A percentile compares a stretch with the other conserved stretches of the same genome.
Evolutionary conservation across 2,888 invertebrate genomes (phyloP).

Genomic region (Macropis europaea): DNA sequence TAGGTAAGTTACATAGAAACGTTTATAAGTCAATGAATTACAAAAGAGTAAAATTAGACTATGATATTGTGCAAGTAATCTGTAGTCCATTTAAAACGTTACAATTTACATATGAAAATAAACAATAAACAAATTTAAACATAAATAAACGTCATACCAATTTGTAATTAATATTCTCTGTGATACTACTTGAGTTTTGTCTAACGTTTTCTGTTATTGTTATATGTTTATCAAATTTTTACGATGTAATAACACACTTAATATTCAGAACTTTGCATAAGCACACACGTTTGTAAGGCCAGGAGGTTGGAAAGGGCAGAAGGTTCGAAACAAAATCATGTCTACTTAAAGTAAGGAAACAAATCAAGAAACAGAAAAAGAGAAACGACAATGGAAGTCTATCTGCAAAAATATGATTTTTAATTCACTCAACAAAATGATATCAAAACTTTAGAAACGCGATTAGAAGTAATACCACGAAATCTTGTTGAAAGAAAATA

Average conservation of each 20-base stretch:
- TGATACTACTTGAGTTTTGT: neutral
- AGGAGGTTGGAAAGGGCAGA: slow-evolving; percentile 15
- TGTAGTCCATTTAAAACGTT: neutral
- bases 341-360: slow-evolving; percentile 1
- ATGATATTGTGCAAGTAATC: neutral
- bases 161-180: neutral
- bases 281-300: slow-evolving; percentile 24
- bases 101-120: neutral
- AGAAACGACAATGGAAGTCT: slow-evolving; percentile 38
- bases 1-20: slow-evolving; percentile 10
- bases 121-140: neutral
- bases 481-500: slow-evolving; percentile 62
- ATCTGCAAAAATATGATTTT: slow-evolving; percentile 74
- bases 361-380: slow-evolving; percentile 34
- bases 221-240: slow-evolving; percentile 17
- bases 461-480: slow-evolving; percentile 56
- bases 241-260: slow-evolving; percentile 25
- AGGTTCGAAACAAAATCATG: slow-evolving; percentile 11
- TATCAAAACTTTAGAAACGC: slow-evolving; percentile 75
- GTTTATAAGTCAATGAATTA: neutral
- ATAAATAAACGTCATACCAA: slow-evolving; percentile 4
- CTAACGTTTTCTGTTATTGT: neutral
- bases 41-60: neutral
- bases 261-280: slow-evolving; percentile 11
- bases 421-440: slow-evolving; percentile 76